Evolutionary conservation across 1,140 invertebrate species (phyloP).

Genomic region (Drosophila equinoxialis): DNA sequence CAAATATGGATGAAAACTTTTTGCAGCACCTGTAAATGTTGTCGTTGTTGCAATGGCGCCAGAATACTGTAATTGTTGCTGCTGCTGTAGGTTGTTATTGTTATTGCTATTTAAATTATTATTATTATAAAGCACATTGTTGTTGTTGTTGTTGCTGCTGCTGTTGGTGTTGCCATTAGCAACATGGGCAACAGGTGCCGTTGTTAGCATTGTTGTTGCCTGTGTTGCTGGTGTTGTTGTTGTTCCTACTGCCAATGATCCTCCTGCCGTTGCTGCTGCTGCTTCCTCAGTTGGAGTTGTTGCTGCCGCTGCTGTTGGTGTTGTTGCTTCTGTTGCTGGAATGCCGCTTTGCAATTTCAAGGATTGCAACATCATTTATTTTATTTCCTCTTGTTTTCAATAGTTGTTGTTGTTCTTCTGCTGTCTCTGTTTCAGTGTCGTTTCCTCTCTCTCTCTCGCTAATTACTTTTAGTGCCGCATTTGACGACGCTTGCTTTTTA

Average conservation of each 20-base stretch:
- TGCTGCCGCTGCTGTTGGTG: constrained; percentile 36
- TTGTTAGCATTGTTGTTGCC: constrained; percentile 66
- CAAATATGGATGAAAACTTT: constrained; percentile 81
- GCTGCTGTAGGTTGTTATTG: constrained; percentile 58
- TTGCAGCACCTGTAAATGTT: constrained; percentile 71
- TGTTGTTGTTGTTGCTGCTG: constrained; percentile 55
- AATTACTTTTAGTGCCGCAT: constrained; percentile 76
- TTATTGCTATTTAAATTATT: constrained; percentile 81
- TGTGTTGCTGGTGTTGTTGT: constrained; percentile 49
- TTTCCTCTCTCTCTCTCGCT: constrained; percentile 42
- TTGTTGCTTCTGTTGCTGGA: constrained; percentile 42
- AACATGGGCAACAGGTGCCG: constrained; percentile 61
- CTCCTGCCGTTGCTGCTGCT: constrained; percentile 26
- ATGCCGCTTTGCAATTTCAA: constrained; percentile 78
- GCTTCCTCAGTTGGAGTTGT: constrained; percentile 22
- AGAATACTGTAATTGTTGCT: constrained; percentile 49
- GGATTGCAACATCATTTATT: constrained; percentile 82
- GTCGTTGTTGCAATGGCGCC: constrained; percentile 69
- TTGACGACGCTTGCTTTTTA: constrained; percentile 68
- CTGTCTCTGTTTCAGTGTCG: background rate
- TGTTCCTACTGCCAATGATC: constrained; percentile 7
- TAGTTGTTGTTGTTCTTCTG: constrained; percentile 23
- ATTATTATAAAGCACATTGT: constrained; percentile 52
- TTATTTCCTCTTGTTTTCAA: constrained; percentile 54
- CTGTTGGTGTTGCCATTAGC: constrained; percentile 59